Evolutionary conservation across 2,888 invertebrate species (phyloP).

Genomic region (Metalampra italica): DNA sequence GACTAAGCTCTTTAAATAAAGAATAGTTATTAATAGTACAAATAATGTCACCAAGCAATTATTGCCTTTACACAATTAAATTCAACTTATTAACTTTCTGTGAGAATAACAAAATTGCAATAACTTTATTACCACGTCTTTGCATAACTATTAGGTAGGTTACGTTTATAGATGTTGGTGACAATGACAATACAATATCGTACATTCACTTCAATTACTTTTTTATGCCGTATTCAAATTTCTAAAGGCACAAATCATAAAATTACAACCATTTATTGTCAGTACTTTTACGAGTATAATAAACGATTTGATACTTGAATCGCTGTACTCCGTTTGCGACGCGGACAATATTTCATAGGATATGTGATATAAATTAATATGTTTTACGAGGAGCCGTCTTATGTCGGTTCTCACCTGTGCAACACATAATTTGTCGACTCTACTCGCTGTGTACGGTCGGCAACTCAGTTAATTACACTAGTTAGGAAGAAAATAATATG

Average conservation of each 20-base stretch:
- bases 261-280: background rate
- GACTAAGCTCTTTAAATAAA: no score
- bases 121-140: no score
- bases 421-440: slow-evolving; percentile 36
- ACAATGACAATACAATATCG: slow-evolving; percentile 3
- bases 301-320: background rate
- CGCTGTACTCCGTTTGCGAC: slow-evolving; percentile 7
- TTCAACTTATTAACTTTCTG: no score
- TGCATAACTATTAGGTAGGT: no score
- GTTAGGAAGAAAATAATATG: background rate
- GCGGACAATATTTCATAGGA: slow-evolving; percentile 25
- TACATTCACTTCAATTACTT: no score
- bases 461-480: background rate
- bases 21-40: no score
- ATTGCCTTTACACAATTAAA: no score
- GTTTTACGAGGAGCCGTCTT: slow-evolving; percentile 27
- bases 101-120: no score
- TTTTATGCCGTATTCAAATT: no score
- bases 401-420: slow-evolving; percentile 33
- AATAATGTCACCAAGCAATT: no score
- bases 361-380: slow-evolving; percentile 38
- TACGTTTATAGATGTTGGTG: no score
- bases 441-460: slow-evolving; percentile 23
- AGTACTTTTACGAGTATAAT: background rate
- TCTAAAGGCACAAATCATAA: no score